Evolutionary conservation across 2,113 vertebrate genomes (phyloP).

Genomic region (Gallinago jamesoni): DNA sequence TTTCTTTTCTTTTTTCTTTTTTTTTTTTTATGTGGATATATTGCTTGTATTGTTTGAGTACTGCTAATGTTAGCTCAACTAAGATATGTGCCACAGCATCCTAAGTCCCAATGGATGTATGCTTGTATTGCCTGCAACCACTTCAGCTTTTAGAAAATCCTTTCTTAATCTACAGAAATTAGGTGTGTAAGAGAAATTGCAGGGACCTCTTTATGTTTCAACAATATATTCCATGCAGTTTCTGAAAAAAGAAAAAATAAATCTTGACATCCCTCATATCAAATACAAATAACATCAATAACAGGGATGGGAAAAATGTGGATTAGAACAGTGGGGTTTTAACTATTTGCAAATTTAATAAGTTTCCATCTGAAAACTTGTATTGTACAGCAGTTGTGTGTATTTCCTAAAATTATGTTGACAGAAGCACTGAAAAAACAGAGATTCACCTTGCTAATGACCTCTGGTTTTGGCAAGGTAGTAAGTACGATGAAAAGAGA

Average conservation of each 20-base stretch:
- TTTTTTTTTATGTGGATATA: background rate
- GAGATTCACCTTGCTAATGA: slow-evolving; percentile 40
- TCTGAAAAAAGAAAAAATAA: background rate
- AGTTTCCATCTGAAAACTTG: background rate
- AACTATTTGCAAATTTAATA: background rate
- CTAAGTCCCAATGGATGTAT: background rate
- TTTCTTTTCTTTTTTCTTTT: background rate
- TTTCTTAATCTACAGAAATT: background rate
- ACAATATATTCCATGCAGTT: background rate
- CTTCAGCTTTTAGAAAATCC: background rate
- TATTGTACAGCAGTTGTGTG: background rate
- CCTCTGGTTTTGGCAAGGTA: slow-evolving; percentile 40
- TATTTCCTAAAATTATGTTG: slow-evolving; percentile 7
- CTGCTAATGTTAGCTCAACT: background rate
- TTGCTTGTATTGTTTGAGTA: background rate
- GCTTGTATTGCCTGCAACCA: background rate
- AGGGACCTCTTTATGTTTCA: background rate
- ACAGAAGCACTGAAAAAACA: background rate
- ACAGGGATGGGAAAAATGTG: background rate
- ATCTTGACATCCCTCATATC: background rate
- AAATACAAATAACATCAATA: background rate
- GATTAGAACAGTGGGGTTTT: background rate
- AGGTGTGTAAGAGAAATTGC: background rate
- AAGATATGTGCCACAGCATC: background rate
- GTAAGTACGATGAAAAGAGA: background rate